Evolutionary conservation across 2,797 vertebrate genomes (phyloP), one percentile per base, ranked within the genome.

Genomic region (Molossus molossus): DNA sequence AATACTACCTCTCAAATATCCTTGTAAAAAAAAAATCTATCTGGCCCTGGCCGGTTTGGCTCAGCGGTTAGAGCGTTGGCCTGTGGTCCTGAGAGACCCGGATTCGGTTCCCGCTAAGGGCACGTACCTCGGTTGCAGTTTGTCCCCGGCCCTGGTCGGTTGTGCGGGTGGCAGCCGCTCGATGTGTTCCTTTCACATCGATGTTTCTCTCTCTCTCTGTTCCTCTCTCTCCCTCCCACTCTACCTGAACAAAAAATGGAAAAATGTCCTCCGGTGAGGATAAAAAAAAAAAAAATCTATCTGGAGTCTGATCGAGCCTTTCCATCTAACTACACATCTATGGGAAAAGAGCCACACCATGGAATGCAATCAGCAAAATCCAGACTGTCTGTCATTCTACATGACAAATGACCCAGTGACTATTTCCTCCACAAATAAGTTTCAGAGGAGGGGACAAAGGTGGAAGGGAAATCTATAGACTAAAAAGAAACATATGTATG

Each of bases 361-460:
- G 6, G 27, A 72, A 77, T 27, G 64, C 40, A 82, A 58, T 40
- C 25, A 27, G 29, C 70, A 93, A 83, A 77, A 83, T 58, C 55
- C 67, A 83, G 58, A 57, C 81, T 55, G 0, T 37, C 69, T 2
- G 2, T 33, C 62, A 82, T 40, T 57, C 81, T 87, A 29, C 11
- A 29, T 57, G 80, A 90, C 45, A 80, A 80, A 94, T 72, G 53
- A 87, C 60, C 37, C 40, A 57, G 25, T 83, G 64, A 70, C 65
- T 89, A 29, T 90, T 93, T 92, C 75, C 82, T 70, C 37, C 67
- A 86, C 29, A 92, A 94, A 86, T 76, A 85, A 81, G 57, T 4
- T 65, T 12, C 45, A 13, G 14, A 37, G 1, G 1, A 14, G n/a
- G 27, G 40, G 40, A 6, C 25, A 62, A 92, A 82, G 45, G 86